Base-by-base conservation (phyloP, 2,797 vertebrate species). In the Strix occidentalis region DNA sequence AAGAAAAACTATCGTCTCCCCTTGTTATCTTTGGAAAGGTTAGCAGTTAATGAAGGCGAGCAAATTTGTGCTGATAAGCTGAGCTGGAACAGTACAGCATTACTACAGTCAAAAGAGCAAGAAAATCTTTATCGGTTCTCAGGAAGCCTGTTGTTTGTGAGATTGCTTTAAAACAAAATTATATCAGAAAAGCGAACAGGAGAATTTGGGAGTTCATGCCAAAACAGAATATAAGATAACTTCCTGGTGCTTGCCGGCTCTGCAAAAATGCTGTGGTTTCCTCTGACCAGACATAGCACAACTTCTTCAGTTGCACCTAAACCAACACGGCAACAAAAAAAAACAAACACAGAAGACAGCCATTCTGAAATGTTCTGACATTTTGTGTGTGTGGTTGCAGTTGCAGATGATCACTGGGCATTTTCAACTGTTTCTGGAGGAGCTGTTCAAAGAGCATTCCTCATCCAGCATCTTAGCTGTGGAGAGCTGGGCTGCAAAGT, bases 21-120 rank as follows among this genome's bases (percentile, higher is more conserved):
- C 87, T 96, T 87, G 85, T 90, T 97, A 96, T 95, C 43, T 19
- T 89, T 85, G 82, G 87, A 97, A 97, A 97, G 83, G 96, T 97
- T 97, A 96, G 89, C 93, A 96, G 93, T 97, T 98, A 97, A 98
- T 97, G 95, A 98, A 95, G 86, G 96, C n/a, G 25, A 96, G 75
- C 2, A 16, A 92, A 95, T 97, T 95, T 89, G 76, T 39, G 33
- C 82, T 77, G 93, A 98, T 98, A 97, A 98, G 95, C 89, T 0
- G 1, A 90, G 75, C 58, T 69, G 84, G 51, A 85, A 74, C 43
- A 90, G 68, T 48, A 58, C 58, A 80, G 71, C 74, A 58, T 80
- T 88, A 66, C 60, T 58, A 82, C 78, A 94, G 50, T 61, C 79
- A 66, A 88, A 96, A 96, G 81, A 84, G 45, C 13, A 94, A 48